A percentile compares a stretch with the other conserved stretches of the same genome.
phyloP scores from a whole-genome alignment of 1,140 invertebrate species.

The Apocrypta bakeri region DNA sequence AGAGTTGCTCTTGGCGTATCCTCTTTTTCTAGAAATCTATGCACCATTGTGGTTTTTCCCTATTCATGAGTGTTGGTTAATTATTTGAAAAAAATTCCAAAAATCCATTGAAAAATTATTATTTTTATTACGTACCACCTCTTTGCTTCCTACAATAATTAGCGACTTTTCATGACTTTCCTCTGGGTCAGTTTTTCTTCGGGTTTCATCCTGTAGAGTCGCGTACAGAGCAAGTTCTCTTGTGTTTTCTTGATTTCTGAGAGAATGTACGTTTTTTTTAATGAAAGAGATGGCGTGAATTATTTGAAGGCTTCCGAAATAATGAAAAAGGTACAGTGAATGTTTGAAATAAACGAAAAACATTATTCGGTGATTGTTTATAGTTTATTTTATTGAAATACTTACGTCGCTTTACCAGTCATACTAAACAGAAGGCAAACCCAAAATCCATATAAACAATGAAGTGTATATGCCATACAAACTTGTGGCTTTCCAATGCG shows the following conservation, averaged over 20 bases:
- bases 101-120: too few relatives aligned
- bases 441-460: conserved; percentile 34
- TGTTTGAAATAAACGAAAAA: conserved; percentile 41
- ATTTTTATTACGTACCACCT: conserved; percentile 71
- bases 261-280: background rate
- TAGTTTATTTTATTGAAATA: conserved; percentile 40
- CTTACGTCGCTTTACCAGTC: conserved; percentile 35
- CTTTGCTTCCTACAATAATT: conserved; percentile 76
- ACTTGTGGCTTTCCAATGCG: background rate
- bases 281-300: background rate
- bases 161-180: conserved; percentile 73
- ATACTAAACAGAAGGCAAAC: conserved; percentile 19
- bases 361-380: background rate
- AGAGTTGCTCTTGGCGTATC: conserved; percentile 86
- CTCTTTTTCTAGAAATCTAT: conserved; percentile 87
- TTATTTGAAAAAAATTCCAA: too few relatives aligned
- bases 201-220: conserved; percentile 60
- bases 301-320: background rate
- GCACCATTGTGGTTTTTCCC: conserved; percentile 90
- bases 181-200: conserved; percentile 59
- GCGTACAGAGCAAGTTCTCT: conserved; percentile 57
- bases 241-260: conserved; percentile 56
- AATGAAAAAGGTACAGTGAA: background rate
- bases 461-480: background rate
- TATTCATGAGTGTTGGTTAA: conserved; percentile 66